Conservation (phyloP, 1,140 invertebrate species). For the Conopomorpha cramerella region DNA sequence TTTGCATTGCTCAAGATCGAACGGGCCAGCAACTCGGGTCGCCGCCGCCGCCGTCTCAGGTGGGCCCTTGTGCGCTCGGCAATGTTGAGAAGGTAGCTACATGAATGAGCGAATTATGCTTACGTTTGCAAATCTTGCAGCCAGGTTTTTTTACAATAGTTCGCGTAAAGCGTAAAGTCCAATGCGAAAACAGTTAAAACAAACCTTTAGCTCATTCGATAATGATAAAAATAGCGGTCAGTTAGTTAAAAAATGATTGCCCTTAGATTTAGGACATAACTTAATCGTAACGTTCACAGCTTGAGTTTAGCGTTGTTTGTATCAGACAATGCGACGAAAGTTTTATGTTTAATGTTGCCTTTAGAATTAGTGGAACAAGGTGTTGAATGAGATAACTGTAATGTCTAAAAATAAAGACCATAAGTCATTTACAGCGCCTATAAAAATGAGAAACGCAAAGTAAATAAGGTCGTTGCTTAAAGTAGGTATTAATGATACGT, state of each 20-base stretch:
- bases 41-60: too few relatives aligned
- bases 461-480: too few relatives aligned
- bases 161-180: constrained; percentile 17
- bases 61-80: too few relatives aligned
- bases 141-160: constrained; percentile 12
- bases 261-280: constrained; percentile 11
- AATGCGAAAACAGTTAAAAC: constrained; percentile 13
- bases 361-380: neutral
- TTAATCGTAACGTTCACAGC: too few relatives aligned
- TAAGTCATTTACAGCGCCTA: too few relatives aligned
- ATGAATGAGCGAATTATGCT: constrained; percentile 13
- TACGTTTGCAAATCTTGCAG: constrained; percentile 15
- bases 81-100: constrained; percentile 1
- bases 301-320: constrained; percentile 5
- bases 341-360: neutral
- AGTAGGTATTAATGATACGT: too few relatives aligned
- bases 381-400: constrained; percentile 6
- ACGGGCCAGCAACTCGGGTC: too few relatives aligned
- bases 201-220: constrained; percentile 11
- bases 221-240: constrained; percentile 9
- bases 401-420: too few relatives aligned
- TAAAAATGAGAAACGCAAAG: too few relatives aligned
- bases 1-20: too few relatives aligned
- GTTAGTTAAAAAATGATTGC: too few relatives aligned
- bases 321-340: constrained; percentile 2